Evolutionary conservation across 64 coral and sea anemone species (phyloP), one percentile per base, ranked within the genome.

Genomic region (Stichodactyla mertensii): DNA sequence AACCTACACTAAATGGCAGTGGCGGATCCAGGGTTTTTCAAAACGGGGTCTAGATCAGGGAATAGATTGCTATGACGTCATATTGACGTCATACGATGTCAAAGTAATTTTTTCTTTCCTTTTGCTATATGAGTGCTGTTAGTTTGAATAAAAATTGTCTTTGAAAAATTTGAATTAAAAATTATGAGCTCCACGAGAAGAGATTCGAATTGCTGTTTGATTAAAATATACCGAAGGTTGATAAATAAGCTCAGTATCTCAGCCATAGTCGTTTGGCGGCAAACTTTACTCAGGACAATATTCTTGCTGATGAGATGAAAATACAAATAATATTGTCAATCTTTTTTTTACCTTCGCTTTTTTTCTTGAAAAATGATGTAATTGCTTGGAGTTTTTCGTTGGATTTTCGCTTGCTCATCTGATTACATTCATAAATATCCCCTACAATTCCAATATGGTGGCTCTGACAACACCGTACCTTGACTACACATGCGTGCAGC

Each of bases 271-370:
- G 77, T 78, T 78, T 78, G 77, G n/a, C n/a, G 77, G 10, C 26
- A 78, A 78, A 78, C 77, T 78, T 78, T 78, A 78, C 77, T 78
- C 77, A 78, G 77, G 24, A 78, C 77, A 78, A 36, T 78, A 78
- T 78, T 78, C 77, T 78, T 78, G 24, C 77, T 78, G 20, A 28
- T 78, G 20, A 78, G 77, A 78, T 78, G 77, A 28, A 36, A 78
- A 78, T 78, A 78, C 77, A 78, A 78, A 78, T 78, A 52, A 78
- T 28, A 78, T 78, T 78, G 28, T 78, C 77, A 45, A 78, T 78
- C 77, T n/a, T 78, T 78, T 28, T 0, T 52, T 78, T 78, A 45
- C 10, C 16, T 28, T 28, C 61, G 61, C 19, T 64, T 64, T 64
- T 64, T 64, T 64, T 64, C 61, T 64, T 64, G 61, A 64, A 64